Evolutionary conservation across 2,888 invertebrate species (phyloP), one percentile per base, ranked within the genome.

Genomic region (Xestoiulus laeticollis): DNA sequence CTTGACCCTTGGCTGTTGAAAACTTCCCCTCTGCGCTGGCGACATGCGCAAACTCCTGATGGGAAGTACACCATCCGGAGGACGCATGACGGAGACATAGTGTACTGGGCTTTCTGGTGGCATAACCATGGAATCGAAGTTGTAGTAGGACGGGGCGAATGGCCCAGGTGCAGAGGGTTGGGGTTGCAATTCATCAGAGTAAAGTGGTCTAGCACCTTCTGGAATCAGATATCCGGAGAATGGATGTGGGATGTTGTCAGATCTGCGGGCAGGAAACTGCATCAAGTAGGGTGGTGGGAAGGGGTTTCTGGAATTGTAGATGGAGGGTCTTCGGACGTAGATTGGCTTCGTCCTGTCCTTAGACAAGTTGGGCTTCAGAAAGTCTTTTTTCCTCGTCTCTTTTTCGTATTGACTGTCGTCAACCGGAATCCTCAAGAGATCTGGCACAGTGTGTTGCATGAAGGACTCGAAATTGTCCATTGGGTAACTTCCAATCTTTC

Each of bases 1-100:
- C 78, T 86, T 78, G 44, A 82, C 12, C 30, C 88, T 33, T n/a
- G 19, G 30, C 78, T 88, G 78, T 5, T 59, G 53, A 6, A 82
- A 44, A 32, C n/a, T 83, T 44, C 83, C 43, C 22, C 48, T 82
- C 14, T 53, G 33, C n/a, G 78, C 30, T 43, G 82, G 83, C 33
- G 33, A 38, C 83, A 87, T 78, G 26, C 82, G 82, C 33, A 87
- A 43, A 30, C 85, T 85, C 33, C 82, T 33, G n/a, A 87, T 53
- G 4, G 87, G 87, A n/a, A 87, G 32, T 8, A 85, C 59, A n/a
- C 87, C 87, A 85, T 87, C 85, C 14, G 87, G 87, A 30, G 87
- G 85, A 19, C 87, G 85, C 30, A 87, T 22, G 19, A 87, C 44
- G 26, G 85, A 59, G 4, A 87, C 87, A 32, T 87, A 87, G 38